phyloP scores from a whole-genome alignment of 35 echinoderm and acorn worm genomes.

The Diadema setosum region DNA sequence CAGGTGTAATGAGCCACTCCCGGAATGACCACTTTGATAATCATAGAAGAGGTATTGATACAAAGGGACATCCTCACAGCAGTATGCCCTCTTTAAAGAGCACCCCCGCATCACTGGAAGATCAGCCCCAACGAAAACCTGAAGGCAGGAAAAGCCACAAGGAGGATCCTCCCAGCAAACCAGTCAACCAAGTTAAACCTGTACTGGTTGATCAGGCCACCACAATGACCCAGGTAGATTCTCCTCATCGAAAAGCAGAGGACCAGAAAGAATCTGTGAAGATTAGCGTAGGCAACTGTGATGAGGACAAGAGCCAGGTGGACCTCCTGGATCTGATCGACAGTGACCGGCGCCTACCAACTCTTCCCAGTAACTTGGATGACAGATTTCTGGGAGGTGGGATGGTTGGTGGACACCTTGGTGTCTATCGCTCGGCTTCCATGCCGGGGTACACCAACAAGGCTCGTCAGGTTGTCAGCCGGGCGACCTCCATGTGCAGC shows the following conservation, averaged over 20 bases:
- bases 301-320: background rate
- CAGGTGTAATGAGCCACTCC: no score
- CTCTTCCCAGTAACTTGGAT: background rate
- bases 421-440: background rate
- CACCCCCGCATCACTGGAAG: no score
- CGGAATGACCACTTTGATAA: no score
- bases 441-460: background rate
- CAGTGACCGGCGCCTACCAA: background rate
- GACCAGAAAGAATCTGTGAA: no score
- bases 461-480: background rate
- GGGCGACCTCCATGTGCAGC: background rate
- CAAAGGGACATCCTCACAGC: no score
- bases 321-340: constrained; percentile 1
- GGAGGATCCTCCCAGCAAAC: no score
- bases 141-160: no score
- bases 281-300: no score
- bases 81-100: no score
- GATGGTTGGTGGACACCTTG: background rate
- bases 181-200: background rate
- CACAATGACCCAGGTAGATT: background rate
- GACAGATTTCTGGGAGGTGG: background rate
- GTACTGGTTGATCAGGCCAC: background rate
- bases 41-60: no score
- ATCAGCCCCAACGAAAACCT: no score
- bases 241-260: no score